Percentiles rank a stretch among this genome's conserved stretches.
Evolutionary conservation across 2,888 invertebrate genomes (phyloP).

Genomic region (Nomada hirtipes): DNA sequence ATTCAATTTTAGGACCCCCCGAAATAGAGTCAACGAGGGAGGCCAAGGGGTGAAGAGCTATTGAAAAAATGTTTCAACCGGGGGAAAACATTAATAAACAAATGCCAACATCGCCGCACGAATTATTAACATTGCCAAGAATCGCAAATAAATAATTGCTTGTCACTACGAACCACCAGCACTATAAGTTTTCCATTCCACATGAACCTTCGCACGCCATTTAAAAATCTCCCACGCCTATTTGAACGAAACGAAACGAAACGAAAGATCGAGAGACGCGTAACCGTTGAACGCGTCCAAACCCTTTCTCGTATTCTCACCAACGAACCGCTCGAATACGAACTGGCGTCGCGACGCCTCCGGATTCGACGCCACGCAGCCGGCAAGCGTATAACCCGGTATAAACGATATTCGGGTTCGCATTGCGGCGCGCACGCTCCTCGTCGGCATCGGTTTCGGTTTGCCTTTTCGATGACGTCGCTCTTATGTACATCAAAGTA

Average conservation of each 20-base stretch:
- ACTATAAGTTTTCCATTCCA: too few species aligned
- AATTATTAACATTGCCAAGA: too few species aligned
- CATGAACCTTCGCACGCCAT: background rate
- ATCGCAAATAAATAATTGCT: too few species aligned
- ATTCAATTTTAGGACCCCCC: background rate
- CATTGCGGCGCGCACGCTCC: constrained; percentile 60
- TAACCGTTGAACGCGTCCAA: constrained; percentile 1
- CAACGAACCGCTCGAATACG: constrained; percentile 46
- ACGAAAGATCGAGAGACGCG: background rate
- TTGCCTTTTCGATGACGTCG: constrained; percentile 38
- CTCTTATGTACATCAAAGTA: constrained; percentile 9
- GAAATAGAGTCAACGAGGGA: background rate
- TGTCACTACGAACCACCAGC: too few species aligned
- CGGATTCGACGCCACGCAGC: constrained; percentile 51
- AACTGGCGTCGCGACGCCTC: constrained; percentile 57
- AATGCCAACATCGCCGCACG: too few species aligned
- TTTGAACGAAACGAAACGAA: background rate
- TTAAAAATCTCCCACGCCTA: background rate
- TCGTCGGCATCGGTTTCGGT: constrained; percentile 35
- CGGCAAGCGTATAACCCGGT: constrained; percentile 62
- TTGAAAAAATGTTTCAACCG: background rate
- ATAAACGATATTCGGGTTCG: constrained; percentile 54
- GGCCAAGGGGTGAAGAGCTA: background rate
- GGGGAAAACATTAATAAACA: background rate
- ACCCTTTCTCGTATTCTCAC: constrained; percentile 30